Evolutionary conservation across 2,113 vertebrate species (phyloP), one percentile per base, ranked within the genome.

Genomic region (Sinocyclocheilus rhinocerous): DNA sequence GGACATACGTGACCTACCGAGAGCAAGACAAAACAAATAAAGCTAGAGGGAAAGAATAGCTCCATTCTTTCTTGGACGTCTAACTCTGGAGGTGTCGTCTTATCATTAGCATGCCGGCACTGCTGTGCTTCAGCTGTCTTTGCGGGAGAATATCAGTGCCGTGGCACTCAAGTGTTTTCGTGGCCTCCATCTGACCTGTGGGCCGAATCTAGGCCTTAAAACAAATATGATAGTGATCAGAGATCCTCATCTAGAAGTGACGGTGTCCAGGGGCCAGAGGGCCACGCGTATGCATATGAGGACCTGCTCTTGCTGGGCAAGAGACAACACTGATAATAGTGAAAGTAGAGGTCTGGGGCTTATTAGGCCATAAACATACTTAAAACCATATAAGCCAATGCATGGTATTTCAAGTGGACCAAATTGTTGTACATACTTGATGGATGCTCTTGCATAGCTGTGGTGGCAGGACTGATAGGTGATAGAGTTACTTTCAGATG

Each of bases 221-320:
- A 80, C 57, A 80, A 80, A 80, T 42, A 79, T 5, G 77, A 80
- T 80, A 63, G 33, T 42, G 77, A 80, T 80, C 77, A 42, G 55
- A 63, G 77, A 80, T 80, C 57, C 36, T 42, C 55, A 80, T 80
- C 55, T 63, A 22, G 57, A 79, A 8, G 33, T 39, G 55, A 61
- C 20, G 55, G 55, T 79, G 55, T 79, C 10, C 77, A 79, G 20
- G 55, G 20, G 76, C 33, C 77, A 57, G 24, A n/a, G 26, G 26
- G 24, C 52, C 50, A 59, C 18, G 10, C 42, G 76, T 36, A 12
- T 33, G 3, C 26, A 57, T 22, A 78, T 2, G 8, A 78, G 8
- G 26, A 18, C 13, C 73, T 75, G 70, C 70, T 45, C 70, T n/a
- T 73, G 20, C 36, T 42, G 36, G 16, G 70, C 70, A 12, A 0